Base-by-base conservation (phyloP, 2,797 vertebrate species). In the Argya squamiceps region DNA sequence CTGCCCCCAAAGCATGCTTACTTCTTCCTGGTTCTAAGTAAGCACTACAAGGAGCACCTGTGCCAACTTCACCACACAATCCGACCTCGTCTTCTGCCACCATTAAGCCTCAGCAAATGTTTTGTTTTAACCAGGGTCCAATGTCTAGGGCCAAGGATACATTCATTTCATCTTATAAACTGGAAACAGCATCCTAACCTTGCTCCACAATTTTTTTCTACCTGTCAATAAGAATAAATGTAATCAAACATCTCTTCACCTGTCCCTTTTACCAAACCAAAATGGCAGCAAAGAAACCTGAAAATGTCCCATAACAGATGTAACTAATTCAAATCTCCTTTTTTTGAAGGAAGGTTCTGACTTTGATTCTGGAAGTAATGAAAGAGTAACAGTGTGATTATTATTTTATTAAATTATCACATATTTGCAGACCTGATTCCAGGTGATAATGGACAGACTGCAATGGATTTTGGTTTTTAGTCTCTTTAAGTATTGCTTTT, bases 331-430 rank as follows among this genome's bases (percentile, higher is more conserved):
- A 84, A 89, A 82, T 21, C n/a, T 76, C 36, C 24, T 10, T 70
- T 91, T 91, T 81, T 60, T 39, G n/a, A 90, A 78, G 23, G 20
- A 52, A 36, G 4, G 49, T 20, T 76, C 4, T 1, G 12, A 73
- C 17, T 77, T 91, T 70, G 32, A 41, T 34, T 23, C 11, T 70
- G 58, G 18, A 96, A 96, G 67, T 49, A 90, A 84, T 24, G 26
- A 39, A 47, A 96, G 76, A 89, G 77, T 32, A 92, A 69, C 19
- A 84, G 13, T 23, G 67, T 69, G 27, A 21, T 46, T 65, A 21
- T 63, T 76, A 76, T 87, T 75, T 47, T 74, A 53, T 64, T 92
- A 86, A 89, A 92, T 89, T 86, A 91, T 47, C 80, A 58, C 34
- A 26, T 55, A 78, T 55, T 73, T 92, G 47, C 69, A 93, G 60